Conservation (phyloP, 2,888 invertebrate genomes). For the Agonum fuliginosum region DNA sequence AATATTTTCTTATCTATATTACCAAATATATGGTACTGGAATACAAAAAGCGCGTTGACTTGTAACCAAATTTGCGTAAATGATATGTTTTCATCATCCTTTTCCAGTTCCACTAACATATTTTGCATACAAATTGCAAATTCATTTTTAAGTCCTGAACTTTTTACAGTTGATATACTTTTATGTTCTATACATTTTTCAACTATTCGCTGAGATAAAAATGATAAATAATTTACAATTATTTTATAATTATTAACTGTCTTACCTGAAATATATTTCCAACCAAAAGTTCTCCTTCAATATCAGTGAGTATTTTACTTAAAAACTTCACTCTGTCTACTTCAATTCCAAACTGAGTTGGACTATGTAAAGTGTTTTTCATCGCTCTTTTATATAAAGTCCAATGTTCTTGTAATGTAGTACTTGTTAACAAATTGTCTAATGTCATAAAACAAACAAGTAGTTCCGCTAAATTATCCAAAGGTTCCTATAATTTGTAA, state of each 20-base stretch:
- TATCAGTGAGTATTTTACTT: conserved; percentile 81
- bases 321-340: conserved; percentile 80
- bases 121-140: conserved; percentile 81
- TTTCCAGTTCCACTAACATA: conserved; percentile 78
- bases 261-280: conserved; percentile 83
- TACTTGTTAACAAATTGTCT: conserved; percentile 79
- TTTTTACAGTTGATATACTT: conserved; percentile 68
- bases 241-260: conserved; percentile 12
- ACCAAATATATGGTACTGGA: conserved; percentile 84
- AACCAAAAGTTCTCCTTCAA: conserved; percentile 80
- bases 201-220: conserved; percentile 67
- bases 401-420: conserved; percentile 82
- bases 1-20: conserved; percentile 85
- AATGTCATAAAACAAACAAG: conserved; percentile 80
- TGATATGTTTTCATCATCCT: conserved; percentile 75
- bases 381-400: conserved; percentile 84
- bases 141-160: conserved; percentile 76
- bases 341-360: conserved; percentile 77
- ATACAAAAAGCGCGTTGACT: conserved; percentile 80
- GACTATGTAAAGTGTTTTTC: conserved; percentile 80
- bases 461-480: conserved; percentile 79
- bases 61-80: conserved; percentile 79
- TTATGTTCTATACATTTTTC: conserved; percentile 69
- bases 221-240: conserved; percentile 47
- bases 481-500: conserved; percentile 72